These are phyloP conservation scores for Allobates femoralis DNA, from an alignment of 2,797 vertebrate genomes.

Conservation along the genomic window DNA sequence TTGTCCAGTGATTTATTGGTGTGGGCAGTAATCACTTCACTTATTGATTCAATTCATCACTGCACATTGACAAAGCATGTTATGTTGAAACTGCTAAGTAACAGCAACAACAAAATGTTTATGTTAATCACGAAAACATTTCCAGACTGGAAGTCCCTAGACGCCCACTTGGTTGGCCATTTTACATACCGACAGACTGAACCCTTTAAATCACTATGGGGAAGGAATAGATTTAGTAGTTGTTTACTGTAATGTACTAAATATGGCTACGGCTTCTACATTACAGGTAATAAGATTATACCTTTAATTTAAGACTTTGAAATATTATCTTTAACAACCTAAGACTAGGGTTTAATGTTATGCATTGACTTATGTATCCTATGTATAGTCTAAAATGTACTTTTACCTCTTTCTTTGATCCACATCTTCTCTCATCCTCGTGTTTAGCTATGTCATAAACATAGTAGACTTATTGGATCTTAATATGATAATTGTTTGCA, in stretches of 20 bases:
- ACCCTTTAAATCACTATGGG: slow-evolving; percentile 19
- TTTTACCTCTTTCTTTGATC: no score
- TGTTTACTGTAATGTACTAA: neutral
- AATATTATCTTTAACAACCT: neutral
- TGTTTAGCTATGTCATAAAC: no score
- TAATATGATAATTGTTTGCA: no score
- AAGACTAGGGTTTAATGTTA: neutral
- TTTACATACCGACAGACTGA: neutral
- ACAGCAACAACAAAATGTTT: slow-evolving; percentile 43
- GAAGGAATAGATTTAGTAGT: neutral
- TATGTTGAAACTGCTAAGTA: slow-evolving; percentile 48
- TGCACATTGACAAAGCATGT: slow-evolving; percentile 46
- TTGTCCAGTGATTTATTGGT: slow-evolving; percentile 57
- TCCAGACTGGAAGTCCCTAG: neutral
- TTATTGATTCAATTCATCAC: slow-evolving; percentile 60
- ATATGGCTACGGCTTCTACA: neutral
- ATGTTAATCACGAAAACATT: slow-evolving; percentile 30
- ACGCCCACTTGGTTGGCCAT: neutral
- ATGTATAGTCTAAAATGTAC: no score
- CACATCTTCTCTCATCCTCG: no score
- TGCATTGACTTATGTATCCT: neutral
- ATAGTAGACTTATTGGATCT: no score
- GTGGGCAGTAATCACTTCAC: slow-evolving; percentile 51
- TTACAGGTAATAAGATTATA: neutral
- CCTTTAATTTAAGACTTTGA: neutral